Evolutionary conservation across 2,888 invertebrate genomes (phyloP).

Genomic region (Leucophora obtusa): DNA sequence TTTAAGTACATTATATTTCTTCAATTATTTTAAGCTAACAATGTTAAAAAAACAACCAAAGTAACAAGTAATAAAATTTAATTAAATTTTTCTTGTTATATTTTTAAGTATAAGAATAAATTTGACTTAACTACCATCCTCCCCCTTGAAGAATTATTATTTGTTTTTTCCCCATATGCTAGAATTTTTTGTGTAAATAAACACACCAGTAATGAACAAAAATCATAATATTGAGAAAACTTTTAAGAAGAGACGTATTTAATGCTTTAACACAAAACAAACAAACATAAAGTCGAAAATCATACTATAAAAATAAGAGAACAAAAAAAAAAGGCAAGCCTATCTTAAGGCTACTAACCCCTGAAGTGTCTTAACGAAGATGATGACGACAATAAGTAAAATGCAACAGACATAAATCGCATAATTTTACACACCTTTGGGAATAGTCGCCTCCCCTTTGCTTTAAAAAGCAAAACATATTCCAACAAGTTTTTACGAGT

Average conservation of each 20-base stretch:
- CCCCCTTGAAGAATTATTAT: slow-evolving; percentile 4
- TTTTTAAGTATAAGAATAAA: slow-evolving; percentile 33
- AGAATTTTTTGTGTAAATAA: slow-evolving; percentile 53
- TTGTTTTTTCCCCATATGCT: slow-evolving; percentile 51
- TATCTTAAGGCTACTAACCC: slow-evolving; percentile 61
- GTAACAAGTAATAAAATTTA: slow-evolving; percentile 52
- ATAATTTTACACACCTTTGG: slow-evolving; percentile 67
- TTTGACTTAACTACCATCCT: slow-evolving; percentile 50
- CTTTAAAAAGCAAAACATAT: neutral
- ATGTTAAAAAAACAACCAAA: slow-evolving; percentile 3
- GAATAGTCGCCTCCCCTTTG: slow-evolving; percentile 53
- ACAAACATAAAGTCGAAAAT: slow-evolving; percentile 41
- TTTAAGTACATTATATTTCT: slow-evolving; percentile 40
- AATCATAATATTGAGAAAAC: slow-evolving; percentile 33
- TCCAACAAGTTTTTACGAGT: slow-evolving; percentile 47
- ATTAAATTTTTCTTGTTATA: slow-evolving; percentile 55
- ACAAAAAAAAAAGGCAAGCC: slow-evolving; percentile 52
- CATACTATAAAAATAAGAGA: slow-evolving; percentile 36
- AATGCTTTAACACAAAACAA: slow-evolving; percentile 31
- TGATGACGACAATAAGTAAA: slow-evolving; percentile 28
- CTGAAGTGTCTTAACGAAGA: slow-evolving; percentile 47
- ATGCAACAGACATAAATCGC: slow-evolving; percentile 65
- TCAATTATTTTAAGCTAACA: slow-evolving; percentile 32
- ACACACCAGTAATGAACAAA: slow-evolving; percentile 48
- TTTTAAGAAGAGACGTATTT: neutral